Evolutionary conservation across 2,888 invertebrate species (phyloP).

Genomic region (Nomada goodeniana): DNA sequence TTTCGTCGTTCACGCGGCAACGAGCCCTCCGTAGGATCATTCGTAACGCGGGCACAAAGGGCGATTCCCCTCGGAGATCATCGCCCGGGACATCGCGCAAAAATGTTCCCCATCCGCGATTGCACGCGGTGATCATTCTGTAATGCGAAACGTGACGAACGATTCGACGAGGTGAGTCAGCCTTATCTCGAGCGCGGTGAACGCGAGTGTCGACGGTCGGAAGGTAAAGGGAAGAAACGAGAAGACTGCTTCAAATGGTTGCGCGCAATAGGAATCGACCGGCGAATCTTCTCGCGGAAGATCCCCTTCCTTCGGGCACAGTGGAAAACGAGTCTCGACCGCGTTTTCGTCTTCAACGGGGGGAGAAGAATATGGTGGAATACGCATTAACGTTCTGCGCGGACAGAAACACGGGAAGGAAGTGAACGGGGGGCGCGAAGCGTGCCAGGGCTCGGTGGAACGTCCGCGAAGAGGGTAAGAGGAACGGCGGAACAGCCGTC

Average conservation of each 20-base stretch:
- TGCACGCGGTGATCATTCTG: background rate
- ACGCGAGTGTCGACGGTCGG: background rate
- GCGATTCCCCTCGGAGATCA: background rate
- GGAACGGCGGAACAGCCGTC: background rate
- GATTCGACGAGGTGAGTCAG: background rate
- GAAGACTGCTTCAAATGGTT: background rate
- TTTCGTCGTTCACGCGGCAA: background rate
- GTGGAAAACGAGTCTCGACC: background rate
- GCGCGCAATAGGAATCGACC: background rate
- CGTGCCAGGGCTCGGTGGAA: constrained; percentile 14
- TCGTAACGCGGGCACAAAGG: background rate
- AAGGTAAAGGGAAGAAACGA: constrained; percentile 12
- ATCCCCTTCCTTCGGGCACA: background rate
- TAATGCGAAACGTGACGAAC: constrained; percentile 7
- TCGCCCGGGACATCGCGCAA: background rate
- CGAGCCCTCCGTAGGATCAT: background rate
- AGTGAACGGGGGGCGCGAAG: constrained; percentile 34
- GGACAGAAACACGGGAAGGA: background rate
- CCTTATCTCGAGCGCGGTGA: constrained; percentile 4
- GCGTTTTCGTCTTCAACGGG: constrained; percentile 1
- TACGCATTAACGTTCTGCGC: constrained; percentile 34
- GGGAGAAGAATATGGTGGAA: constrained; percentile 15
- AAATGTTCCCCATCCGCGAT: background rate
- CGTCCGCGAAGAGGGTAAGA: background rate
- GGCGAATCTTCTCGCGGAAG: background rate